phyloP scores from a whole-genome alignment of 2,797 vertebrate species.

The Enteromius anoplus region DNA sequence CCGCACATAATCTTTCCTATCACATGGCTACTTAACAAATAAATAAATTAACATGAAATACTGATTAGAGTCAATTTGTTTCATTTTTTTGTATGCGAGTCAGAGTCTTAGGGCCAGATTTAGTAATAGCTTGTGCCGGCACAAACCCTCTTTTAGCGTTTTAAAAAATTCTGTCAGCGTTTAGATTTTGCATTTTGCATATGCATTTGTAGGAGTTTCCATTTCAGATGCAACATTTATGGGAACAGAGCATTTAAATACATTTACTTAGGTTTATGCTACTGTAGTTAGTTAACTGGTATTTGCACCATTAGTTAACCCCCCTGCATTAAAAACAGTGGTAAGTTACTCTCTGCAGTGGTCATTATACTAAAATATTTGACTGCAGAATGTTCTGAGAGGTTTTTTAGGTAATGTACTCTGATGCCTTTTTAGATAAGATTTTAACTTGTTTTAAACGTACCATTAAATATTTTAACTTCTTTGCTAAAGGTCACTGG shows the following conservation, averaged over 20 bases:
- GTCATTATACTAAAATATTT: too few relatives aligned
- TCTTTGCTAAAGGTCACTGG: too few relatives aligned
- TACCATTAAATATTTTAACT: too few relatives aligned
- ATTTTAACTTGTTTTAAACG: too few relatives aligned
- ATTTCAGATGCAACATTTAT: not conserved
- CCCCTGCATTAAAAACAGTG: too few relatives aligned
- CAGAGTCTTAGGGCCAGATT: not conserved
- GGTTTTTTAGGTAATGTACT: too few relatives aligned
- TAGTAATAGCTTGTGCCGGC: not conserved
- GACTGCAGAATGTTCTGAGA: too few relatives aligned
- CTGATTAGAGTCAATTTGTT: not conserved
- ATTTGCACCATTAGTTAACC: not conserved
- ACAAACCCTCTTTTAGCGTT: not conserved
- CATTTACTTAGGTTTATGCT: not conserved
- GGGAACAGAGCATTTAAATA: not conserved
- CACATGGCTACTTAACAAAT: conserved; percentile 1
- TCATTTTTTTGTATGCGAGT: not conserved
- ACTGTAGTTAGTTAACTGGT: not conserved
- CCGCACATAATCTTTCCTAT: not conserved
- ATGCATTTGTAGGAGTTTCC: not conserved
- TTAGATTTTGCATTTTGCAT: not conserved
- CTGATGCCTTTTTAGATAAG: too few relatives aligned
- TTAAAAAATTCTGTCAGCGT: not conserved
- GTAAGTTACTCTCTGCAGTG: too few relatives aligned
- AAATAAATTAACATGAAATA: conserved; percentile 4